Conservation (phyloP, 2,113 vertebrate species). For the Callithrix jacchus region DNA sequence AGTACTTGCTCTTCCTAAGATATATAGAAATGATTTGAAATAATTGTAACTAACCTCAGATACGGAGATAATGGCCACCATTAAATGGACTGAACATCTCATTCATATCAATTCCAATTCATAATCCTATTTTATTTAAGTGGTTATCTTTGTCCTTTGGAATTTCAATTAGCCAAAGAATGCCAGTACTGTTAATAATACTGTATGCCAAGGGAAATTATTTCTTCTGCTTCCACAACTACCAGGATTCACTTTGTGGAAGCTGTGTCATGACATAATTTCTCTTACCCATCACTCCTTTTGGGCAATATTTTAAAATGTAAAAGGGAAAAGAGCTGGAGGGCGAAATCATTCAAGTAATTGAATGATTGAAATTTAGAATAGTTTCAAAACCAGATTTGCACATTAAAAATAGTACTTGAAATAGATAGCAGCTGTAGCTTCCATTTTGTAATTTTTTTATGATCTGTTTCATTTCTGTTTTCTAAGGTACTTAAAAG, state of each 20-base stretch:
- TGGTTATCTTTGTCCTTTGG: conserved; percentile 63
- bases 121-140: conserved; percentile 69
- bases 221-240: background rate
- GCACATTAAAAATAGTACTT: conserved; percentile 43
- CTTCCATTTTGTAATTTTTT: background rate
- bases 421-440: conserved; percentile 8
- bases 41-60: conserved; percentile 47
- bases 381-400: conserved; percentile 48
- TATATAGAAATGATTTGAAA: conserved; percentile 49
- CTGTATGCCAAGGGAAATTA: conserved; percentile 43
- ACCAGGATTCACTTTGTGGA: conserved; percentile 21
- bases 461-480: background rate
- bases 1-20: background rate
- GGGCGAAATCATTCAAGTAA: background rate
- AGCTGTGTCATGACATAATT: conserved; percentile 7
- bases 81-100: conserved; percentile 44
- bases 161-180: conserved; percentile 63
- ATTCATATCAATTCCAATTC: conserved; percentile 62
- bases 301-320: background rate
- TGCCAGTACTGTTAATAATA: conserved; percentile 34
- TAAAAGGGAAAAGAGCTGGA: background rate
- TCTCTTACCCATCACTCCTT: background rate
- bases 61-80: conserved; percentile 50
- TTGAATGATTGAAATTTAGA: background rate
- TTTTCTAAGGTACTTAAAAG: conserved; percentile 47